phyloP scores from a whole-genome alignment of 2,797 vertebrate species.

The Nasua narica region DNA sequence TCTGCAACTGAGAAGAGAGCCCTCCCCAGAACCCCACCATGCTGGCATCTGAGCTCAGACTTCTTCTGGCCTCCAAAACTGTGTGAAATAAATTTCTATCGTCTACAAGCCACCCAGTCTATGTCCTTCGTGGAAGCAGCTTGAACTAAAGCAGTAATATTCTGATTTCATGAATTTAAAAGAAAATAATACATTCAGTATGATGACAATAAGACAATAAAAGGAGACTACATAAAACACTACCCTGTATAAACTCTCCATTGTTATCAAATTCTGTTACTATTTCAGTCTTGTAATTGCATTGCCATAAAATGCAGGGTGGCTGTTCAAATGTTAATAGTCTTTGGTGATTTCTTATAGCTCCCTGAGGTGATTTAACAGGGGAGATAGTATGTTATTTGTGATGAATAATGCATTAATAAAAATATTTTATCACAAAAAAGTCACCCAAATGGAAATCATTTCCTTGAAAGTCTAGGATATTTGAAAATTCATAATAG shows the following conservation, averaged over 20 bases:
- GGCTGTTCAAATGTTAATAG: conserved; percentile 17
- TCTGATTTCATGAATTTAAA: not conserved
- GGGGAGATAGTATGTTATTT: conserved; percentile 3
- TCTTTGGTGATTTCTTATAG: not conserved
- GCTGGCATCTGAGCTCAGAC: not conserved
- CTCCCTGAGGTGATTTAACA: conserved; percentile 21
- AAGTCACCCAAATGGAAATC: conserved; percentile 15
- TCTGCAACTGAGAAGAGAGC: too few relatives aligned
- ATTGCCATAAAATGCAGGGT: conserved; percentile 20
- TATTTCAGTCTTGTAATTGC: conserved; percentile 11
- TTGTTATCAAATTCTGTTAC: not conserved
- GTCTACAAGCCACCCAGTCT: not conserved
- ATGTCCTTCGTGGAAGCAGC: not conserved
- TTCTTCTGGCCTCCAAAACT: not conserved
- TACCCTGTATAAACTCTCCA: not conserved
- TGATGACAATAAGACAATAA: not conserved
- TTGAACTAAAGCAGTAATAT: not conserved
- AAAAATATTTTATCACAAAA: conserved; percentile 39
- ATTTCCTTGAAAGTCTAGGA: conserved; percentile 23
- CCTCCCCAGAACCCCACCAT: not conserved
- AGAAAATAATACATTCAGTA: not conserved
- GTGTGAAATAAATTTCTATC: not conserved
- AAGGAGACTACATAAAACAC: not conserved
- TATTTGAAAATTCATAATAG: conserved; percentile 37
- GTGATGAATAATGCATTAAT: conserved; percentile 38